phyloP scores from a whole-genome alignment of 2,113 vertebrate species.

The Bubo blakistoni region DNA sequence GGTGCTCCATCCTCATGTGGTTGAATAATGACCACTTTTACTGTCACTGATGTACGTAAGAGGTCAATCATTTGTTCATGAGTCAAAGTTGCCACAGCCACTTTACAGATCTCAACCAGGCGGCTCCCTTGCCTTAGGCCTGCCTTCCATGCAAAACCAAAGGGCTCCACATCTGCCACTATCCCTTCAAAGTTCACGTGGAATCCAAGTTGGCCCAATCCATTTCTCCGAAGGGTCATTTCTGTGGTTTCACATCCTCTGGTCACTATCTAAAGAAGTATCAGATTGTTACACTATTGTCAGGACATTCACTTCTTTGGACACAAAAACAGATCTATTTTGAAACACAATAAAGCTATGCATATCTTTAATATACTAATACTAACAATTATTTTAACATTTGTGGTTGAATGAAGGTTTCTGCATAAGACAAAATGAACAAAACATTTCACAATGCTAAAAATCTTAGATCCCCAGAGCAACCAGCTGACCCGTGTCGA shows the following conservation, averaged over 20 bases:
- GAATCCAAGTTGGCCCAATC: constrained; percentile 93
- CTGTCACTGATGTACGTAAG: constrained; percentile 87
- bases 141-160: constrained; percentile 96
- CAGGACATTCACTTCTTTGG: background rate
- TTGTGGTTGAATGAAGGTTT: background rate
- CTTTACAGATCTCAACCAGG: constrained; percentile 96
- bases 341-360: background rate
- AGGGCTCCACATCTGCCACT: constrained; percentile 95
- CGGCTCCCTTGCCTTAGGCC: constrained; percentile 93
- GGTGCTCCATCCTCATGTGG: constrained; percentile 91
- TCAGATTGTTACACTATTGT: background rate
- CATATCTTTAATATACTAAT: background rate
- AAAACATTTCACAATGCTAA: background rate
- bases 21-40: constrained; percentile 96
- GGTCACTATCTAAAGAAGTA: constrained; percentile 81
- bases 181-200: constrained; percentile 98
- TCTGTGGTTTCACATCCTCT: constrained; percentile 93
- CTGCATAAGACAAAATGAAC: background rate
- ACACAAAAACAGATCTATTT: background rate
- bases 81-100: constrained; percentile 92
- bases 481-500: background rate
- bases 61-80: constrained; percentile 98
- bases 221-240: constrained; percentile 90
- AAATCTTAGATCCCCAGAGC: background rate
- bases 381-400: background rate